phyloP scores from a whole-genome alignment of 2,797 vertebrate genomes.

The Schizothorax lantsangensis region DNA sequence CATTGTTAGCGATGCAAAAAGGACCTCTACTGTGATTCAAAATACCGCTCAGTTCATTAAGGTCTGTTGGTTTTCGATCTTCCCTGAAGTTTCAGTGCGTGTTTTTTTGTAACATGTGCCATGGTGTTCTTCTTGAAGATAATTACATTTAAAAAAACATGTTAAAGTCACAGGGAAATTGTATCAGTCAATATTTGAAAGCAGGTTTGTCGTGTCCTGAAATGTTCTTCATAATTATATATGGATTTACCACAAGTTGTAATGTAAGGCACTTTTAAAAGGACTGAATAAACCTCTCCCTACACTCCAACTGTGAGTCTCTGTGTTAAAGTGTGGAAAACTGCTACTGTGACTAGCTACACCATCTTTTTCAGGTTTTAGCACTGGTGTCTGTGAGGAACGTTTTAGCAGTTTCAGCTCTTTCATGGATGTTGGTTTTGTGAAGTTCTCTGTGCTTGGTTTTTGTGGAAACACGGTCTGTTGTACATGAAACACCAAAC shows the following conservation, averaged over 20 bases:
- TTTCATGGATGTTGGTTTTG: background rate
- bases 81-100: conserved; percentile 40
- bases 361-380: background rate
- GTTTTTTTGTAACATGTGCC: conserved; percentile 29
- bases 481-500: background rate
- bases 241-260: conserved; percentile 72
- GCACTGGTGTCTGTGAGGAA: background rate
- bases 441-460: background rate
- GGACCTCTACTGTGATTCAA: conserved; percentile 79
- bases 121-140: conserved; percentile 23
- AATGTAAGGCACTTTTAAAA: conserved; percentile 76
- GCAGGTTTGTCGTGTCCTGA: conserved; percentile 23
- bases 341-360: background rate
- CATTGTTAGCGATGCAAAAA: conserved; percentile 67
- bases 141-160: background rate
- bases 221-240: conserved; percentile 60
- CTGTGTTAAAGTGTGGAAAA: conserved; percentile 3
- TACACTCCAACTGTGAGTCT: conserved; percentile 11
- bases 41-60: conserved; percentile 59
- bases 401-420: background rate
- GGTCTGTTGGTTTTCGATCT: conserved; percentile 59
- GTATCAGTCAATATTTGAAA: conserved; percentile 2
- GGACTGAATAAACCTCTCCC: conserved; percentile 68
- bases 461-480: background rate
- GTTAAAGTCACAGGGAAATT: conserved; percentile 16